A percentile compares a stretch with the other conserved stretches of the same genome.
Evolutionary conservation across 2,113 vertebrate species (phyloP).

Genomic region (Rhizomys pruinosus): DNA sequence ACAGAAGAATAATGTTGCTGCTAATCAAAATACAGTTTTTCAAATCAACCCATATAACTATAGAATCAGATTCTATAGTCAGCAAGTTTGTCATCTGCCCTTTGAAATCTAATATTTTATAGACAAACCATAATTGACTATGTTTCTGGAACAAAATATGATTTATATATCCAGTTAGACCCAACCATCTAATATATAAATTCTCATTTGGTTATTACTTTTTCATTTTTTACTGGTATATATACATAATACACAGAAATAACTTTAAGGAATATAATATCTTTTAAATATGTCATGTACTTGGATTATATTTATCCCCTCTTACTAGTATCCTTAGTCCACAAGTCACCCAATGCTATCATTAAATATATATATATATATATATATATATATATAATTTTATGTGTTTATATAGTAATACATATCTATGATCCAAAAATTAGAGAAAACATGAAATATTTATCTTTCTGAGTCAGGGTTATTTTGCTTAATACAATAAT

Average conservation of each 20-base stretch:
- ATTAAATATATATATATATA: neutral
- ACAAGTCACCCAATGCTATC: neutral
- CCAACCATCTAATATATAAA: neutral
- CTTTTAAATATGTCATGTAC: neutral
- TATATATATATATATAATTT: too few species aligned
- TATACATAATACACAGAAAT: neutral
- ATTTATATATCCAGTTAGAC: neutral
- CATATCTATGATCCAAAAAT: too few species aligned
- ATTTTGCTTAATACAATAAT: too few species aligned
- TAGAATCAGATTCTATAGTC: neutral
- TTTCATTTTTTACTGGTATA: neutral
- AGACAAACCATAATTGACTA: neutral
- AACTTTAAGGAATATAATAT: neutral
- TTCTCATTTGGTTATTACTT: neutral
- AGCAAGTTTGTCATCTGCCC: accelerated
- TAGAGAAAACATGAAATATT: too few species aligned
- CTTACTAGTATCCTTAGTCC: neutral
- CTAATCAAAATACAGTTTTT: neutral
- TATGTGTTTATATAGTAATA: too few species aligned
- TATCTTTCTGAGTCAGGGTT: too few species aligned
- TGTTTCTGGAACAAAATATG: neutral
- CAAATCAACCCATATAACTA: neutral
- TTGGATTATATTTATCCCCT: neutral
- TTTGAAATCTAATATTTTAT: neutral
- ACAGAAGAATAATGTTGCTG: neutral